These are phyloP conservation scores for Australoheros facetus DNA, from an alignment of 2,797 vertebrate genomes.

Conservation along the genomic window DNA sequence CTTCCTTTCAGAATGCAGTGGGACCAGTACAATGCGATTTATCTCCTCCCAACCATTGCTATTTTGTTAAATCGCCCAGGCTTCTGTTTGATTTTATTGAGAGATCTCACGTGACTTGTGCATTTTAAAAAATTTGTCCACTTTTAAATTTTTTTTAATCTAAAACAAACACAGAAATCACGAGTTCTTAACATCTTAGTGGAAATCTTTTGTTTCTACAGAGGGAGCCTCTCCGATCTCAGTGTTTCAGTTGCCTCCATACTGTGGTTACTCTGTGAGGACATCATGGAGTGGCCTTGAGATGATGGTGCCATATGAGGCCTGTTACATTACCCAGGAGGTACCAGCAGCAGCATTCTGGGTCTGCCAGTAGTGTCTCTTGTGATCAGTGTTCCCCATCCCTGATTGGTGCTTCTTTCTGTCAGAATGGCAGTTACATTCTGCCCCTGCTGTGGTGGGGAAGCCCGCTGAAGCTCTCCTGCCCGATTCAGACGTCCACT, in stretches of 20 bases:
- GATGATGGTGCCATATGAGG: slow-evolving; percentile 74
- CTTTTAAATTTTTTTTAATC: neutral
- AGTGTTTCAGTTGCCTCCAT: slow-evolving; percentile 69
- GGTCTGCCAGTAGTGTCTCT: neutral
- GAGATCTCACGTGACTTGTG: neutral
- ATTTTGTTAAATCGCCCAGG: neutral
- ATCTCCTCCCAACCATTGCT: neutral
- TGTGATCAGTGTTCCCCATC: neutral
- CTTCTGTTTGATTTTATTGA: neutral
- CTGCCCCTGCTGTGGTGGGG: slow-evolving; percentile 79
- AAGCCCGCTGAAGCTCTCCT: slow-evolving; percentile 76
- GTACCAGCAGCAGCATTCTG: slow-evolving; percentile 46
- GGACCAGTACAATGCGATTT: no score
- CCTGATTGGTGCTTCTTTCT: neutral
- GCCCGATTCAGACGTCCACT: slow-evolving; percentile 57
- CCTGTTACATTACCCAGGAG: slow-evolving; percentile 78
- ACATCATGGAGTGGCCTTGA: slow-evolving; percentile 60
- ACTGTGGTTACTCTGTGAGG: slow-evolving; percentile 76
- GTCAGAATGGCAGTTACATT: slow-evolving; percentile 78
- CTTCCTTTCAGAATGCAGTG: no score
- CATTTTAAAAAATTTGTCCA: neutral
- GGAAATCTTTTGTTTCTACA: slow-evolving; percentile 23
- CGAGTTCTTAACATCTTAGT: neutral
- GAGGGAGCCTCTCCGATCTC: slow-evolving; percentile 70
- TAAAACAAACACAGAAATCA: neutral